A percentile compares a stretch with the other conserved stretches of the same genome.
These are phyloP conservation scores for Rhopalosiphum maidis DNA, from an alignment of 1,140 invertebrate species.

Conservation along the genomic window DNA sequence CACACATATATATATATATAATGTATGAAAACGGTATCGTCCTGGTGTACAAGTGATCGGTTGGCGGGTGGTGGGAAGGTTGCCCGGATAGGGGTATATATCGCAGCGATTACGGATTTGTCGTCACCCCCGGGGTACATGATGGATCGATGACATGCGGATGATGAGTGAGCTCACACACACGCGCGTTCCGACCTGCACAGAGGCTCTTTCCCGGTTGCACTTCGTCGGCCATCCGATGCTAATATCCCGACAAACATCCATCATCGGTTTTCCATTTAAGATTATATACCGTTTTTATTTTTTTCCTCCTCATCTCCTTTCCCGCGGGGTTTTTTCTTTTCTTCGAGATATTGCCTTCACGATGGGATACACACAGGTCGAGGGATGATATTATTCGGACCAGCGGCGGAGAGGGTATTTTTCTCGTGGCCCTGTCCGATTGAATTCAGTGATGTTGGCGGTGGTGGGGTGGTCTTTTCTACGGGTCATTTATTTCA, in stretches of 20 bases:
- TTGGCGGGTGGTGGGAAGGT: not conserved
- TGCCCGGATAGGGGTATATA: conserved; percentile 21
- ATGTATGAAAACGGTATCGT: not conserved
- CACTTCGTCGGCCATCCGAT: conserved; percentile 52
- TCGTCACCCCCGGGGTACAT: conserved; percentile 44
- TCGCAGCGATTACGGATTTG: conserved; percentile 55
- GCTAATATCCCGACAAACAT: conserved; percentile 57
- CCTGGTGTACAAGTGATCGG: not conserved
- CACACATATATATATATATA: not conserved
- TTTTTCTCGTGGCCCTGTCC: conserved; percentile 4
- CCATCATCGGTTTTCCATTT: conserved; percentile 57
- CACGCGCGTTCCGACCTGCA: not conserved
- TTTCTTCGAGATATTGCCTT: conserved; percentile 38
- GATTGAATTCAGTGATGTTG: conserved; percentile 32
- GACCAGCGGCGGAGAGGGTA: not conserved
- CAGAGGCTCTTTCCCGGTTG: not conserved
- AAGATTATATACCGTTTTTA: conserved; percentile 36
- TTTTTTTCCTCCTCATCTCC: not conserved
- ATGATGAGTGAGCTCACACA: conserved; percentile 51
- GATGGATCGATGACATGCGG: conserved; percentile 55
- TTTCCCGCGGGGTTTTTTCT: not conserved
- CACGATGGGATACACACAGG: not conserved
- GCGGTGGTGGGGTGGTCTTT: not conserved
- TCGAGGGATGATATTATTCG: not conserved
- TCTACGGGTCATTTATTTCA: conserved; percentile 51